Evolutionary conservation across 92 coral and sea anemone genomes (phyloP), one percentile per base, ranked within the genome.

Genomic region (Epizoanthus stellaris): DNA sequence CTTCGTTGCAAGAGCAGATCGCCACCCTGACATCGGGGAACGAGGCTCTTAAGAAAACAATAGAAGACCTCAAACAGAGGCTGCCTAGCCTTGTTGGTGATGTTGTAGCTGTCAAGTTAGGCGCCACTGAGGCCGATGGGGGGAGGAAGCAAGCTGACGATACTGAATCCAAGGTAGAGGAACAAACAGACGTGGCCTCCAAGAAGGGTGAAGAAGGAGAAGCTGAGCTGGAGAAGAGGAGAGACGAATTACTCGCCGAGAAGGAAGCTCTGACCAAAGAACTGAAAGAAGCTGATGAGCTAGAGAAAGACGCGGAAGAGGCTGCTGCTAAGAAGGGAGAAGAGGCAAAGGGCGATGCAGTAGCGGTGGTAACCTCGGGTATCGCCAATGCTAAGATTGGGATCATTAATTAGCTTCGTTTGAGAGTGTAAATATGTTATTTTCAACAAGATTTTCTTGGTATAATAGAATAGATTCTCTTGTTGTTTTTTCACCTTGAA

Each of bases 101-200:
- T 21, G 75, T 19, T 40, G 75, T 42, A 75, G 67, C 66, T 56
- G 43, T 67, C 66, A 75, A 56, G 19, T 12, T 47, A 56, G 49
- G 67, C 67, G 65, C 80, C 7, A 43, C 80, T 34, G 80, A 25
- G 14, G 66, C 80, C 49, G 66, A 56, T 7, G 80, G 21, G 58
- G 66, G 23, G 16, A 75, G 53, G 17, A 64, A 75, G 49, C 36
- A 23, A 4, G 80, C 11, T 1, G 64, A 54, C 5, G 80, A 75
- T 15, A 43, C 77, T 9, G 25, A 43, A 20, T 1, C 3, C 10
- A 20, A n/a, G 54, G 60, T 59, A 43, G 36, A 9, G 11, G 62
- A 13, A 30, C 65, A 56, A 4, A 43, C 20, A 34, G 80, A 75
- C 3, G 65, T 23, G 14, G 43, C 80, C 4, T 64, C 52, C 10